These are phyloP conservation scores for Escarpia spicata DNA, from an alignment of 2,888 invertebrate species.

Conservation along the genomic window DNA sequence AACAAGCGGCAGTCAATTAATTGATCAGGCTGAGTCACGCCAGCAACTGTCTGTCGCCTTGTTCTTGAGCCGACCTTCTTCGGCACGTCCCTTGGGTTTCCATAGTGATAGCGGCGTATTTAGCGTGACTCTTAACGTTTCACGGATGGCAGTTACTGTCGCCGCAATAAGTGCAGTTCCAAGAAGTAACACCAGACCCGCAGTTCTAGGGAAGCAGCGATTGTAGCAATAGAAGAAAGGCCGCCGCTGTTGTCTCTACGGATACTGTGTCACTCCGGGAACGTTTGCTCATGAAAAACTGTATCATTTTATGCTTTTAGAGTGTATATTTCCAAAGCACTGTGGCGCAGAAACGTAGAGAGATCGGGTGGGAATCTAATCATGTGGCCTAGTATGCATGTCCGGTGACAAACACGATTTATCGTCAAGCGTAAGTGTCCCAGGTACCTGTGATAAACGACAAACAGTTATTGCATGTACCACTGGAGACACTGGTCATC, in stretches of 20 bases:
- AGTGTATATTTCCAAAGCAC: too few relatives aligned
- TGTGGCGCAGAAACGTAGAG: too few relatives aligned
- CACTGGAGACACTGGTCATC: not conserved
- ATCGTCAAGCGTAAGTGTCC: too few relatives aligned
- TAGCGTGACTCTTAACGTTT: not conserved
- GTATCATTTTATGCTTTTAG: too few relatives aligned
- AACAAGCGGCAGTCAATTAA: conserved; percentile 10
- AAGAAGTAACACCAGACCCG: not conserved
- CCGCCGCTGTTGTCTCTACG: too few relatives aligned
- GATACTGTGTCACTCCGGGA: too few relatives aligned
- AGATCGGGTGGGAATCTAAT: too few relatives aligned
- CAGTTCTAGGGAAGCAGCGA: too few relatives aligned
- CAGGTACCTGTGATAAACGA: not conserved
- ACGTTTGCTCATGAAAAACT: too few relatives aligned
- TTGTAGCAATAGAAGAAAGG: too few relatives aligned
- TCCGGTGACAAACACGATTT: too few relatives aligned
- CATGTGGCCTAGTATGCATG: too few relatives aligned
- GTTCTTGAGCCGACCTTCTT: conserved; percentile 10
- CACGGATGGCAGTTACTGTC: not conserved
- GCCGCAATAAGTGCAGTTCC: not conserved
- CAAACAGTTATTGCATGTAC: not conserved
- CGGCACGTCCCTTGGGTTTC: not conserved
- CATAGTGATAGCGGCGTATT: conserved; percentile 4
- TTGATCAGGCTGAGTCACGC: not conserved
- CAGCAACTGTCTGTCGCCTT: not conserved